Conservation (phyloP, 1,140 invertebrate genomes). For the Orius insidiosus region DNA sequence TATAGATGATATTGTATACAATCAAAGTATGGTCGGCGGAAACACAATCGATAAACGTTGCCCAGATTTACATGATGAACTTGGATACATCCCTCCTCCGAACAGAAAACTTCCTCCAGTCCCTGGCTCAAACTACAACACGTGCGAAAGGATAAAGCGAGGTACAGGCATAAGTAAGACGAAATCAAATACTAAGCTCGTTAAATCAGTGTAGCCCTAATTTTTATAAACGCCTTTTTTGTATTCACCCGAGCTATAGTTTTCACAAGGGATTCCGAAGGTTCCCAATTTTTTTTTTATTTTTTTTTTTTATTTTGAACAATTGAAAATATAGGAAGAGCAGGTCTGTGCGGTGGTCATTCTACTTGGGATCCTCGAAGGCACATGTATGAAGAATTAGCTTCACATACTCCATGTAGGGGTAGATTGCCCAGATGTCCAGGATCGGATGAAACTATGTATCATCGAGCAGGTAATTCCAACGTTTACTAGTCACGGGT, state of each 20-base stretch:
- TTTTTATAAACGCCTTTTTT: constrained; percentile 4
- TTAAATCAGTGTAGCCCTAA: not conserved
- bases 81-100: constrained; percentile 81
- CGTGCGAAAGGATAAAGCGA: constrained; percentile 81
- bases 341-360: constrained; percentile 21
- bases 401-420: constrained; percentile 36
- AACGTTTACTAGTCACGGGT: constrained; percentile 6
- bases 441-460: constrained; percentile 38
- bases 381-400: constrained; percentile 71
- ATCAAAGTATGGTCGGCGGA: constrained; percentile 52
- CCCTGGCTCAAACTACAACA: constrained; percentile 81
- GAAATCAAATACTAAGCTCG: not conserved
- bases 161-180: constrained; percentile 76
- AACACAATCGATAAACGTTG: constrained; percentile 70
- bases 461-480: constrained; percentile 22
- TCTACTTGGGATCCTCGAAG: constrained; percentile 70
- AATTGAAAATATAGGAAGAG: constrained; percentile 15
- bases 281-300: constrained; percentile 13
- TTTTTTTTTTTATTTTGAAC: constrained; percentile 9
- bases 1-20: constrained; percentile 76
- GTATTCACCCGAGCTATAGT: constrained; percentile 7
- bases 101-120: constrained; percentile 80
- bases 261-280: not conserved
- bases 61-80: constrained; percentile 59
- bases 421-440: constrained; percentile 35